Base-by-base conservation (phyloP, 1,140 invertebrate species). In the Ganaspis sp. region DNA sequence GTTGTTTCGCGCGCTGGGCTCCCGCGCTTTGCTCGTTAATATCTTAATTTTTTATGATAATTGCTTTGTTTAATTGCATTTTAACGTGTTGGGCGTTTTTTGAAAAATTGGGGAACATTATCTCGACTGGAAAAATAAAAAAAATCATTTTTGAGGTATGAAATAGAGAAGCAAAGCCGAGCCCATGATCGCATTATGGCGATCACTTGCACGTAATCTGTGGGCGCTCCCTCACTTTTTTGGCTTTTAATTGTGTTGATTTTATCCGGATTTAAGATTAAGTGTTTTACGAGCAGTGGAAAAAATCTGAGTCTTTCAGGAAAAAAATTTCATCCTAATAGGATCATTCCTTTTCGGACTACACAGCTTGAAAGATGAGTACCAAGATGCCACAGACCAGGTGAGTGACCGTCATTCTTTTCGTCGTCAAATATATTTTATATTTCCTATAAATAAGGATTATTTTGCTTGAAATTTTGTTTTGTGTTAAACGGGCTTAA, bases 1-100 rank as follows among this genome's bases (percentile, higher is more conserved):
- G 78, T 83, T 75, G 82, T 90, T 90, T 90, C 88, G 89, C 90
- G 89, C 90, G 89, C 88, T 86, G 78, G 78, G 84, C 85, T 90
- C 90, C 89, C 90, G 90, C 90, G 89, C 88, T 87, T 81, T 72
- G 75, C 73, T 49, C 49, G 81, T 74, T 72, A 77, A 82, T 82
- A 77, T 82, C 81, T 75, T 72, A 75, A 75, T 82, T 86, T 87
- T 86, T 86, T 74, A 8, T 23, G 74, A 77, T 72, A 78, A 82
- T 78, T 80, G 19, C 11, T 21, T 26, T 3, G 45, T 64, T 64
- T 64, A 12, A 29, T 0, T n/a, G 26, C 6, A 74, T 69, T 77
- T 72, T 75, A 77, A 49, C 1, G 26, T 38, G 42, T n/a, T 23
- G 21, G 29, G 23, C 5, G 21, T 29, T 34, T 64, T 64, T 21